Evolutionary conservation across 2,888 invertebrate species (phyloP).

Genomic region (Oligia strigilis): DNA sequence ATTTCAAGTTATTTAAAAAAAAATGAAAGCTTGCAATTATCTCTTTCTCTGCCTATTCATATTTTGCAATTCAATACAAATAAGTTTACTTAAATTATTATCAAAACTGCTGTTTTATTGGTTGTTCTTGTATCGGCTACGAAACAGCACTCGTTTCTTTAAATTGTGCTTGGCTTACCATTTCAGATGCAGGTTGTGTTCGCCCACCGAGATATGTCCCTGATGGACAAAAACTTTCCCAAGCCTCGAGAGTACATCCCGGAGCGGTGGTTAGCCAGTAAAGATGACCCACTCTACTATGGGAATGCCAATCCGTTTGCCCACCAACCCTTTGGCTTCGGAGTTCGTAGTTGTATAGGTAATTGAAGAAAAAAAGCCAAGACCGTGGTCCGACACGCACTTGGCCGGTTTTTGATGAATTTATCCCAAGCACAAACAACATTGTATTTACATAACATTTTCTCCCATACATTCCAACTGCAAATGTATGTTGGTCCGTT

Average conservation of each 20-base stretch:
- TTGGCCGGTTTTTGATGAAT: background rate
- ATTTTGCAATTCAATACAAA: background rate
- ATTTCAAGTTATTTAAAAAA: too few species aligned
- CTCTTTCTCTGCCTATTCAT: background rate
- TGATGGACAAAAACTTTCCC: slow-evolving; percentile 92
- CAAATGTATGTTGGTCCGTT: too few species aligned
- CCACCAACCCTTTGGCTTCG: slow-evolving; percentile 92
- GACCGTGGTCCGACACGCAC: background rate
- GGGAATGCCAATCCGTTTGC: slow-evolving; percentile 91
- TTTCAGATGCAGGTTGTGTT: slow-evolving; percentile 74
- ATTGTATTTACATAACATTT: too few species aligned
- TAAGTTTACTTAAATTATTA: background rate
- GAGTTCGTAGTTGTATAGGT: slow-evolving; percentile 93
- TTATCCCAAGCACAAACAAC: background rate
- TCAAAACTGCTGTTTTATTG: background rate
- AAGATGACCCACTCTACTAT: slow-evolving; percentile 80
- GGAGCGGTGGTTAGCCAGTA: slow-evolving; percentile 92
- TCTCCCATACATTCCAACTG: too few species aligned
- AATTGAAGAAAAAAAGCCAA: slow-evolving; percentile 17
- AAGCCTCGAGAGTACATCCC: slow-evolving; percentile 92
- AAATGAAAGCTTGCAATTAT: background rate
- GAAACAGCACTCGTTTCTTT: background rate
- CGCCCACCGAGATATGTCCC: slow-evolving; percentile 92
- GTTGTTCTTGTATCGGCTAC: background rate
- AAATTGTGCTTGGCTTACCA: background rate